These are phyloP conservation scores for Lates japonicus DNA, from an alignment of 2,797 vertebrate species.

Conservation along the genomic window DNA sequence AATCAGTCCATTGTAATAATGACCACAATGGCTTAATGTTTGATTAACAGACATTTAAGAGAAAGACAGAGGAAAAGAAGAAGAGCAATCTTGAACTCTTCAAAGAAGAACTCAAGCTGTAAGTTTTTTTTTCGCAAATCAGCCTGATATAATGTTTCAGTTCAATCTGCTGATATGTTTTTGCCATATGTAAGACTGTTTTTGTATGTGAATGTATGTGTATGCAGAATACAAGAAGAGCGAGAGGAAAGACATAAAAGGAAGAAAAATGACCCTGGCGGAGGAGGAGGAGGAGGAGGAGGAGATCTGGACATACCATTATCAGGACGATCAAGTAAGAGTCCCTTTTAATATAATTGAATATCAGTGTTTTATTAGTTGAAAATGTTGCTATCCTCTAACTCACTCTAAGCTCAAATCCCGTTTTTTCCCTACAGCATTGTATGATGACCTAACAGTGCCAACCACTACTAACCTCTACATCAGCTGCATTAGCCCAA, in stretches of 20 bases:
- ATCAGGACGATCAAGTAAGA: conserved; percentile 84
- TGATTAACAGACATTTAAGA: conserved; percentile 81
- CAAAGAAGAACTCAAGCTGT: conserved; percentile 90
- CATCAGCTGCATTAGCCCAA: conserved; percentile 89
- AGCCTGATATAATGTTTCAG: not conserved
- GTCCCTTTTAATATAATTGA: not conserved
- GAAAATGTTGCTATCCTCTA: not conserved
- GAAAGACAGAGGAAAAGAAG: conserved; percentile 87
- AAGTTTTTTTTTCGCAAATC: conserved; percentile 53
- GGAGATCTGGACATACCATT: conserved; percentile 79
- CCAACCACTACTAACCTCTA: conserved; percentile 89
- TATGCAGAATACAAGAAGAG: conserved; percentile 89
- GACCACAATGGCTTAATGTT: conserved; percentile 7
- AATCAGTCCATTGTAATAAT: not conserved
- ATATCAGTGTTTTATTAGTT: not conserved
- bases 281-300: conserved; percentile 56
- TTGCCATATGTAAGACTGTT: not conserved
- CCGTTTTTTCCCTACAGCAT: conserved; percentile 67
- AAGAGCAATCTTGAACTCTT: conserved; percentile 90
- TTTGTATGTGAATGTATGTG: conserved; percentile 8
- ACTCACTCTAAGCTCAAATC: not conserved
- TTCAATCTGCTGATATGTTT: not conserved
- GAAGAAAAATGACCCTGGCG: conserved; percentile 84
- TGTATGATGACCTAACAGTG: conserved; percentile 87
- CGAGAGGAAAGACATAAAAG: conserved; percentile 88